These are phyloP conservation scores for Philopotamus ludificatus DNA, from an alignment of 1,140 invertebrate species.

Conservation along the genomic window DNA sequence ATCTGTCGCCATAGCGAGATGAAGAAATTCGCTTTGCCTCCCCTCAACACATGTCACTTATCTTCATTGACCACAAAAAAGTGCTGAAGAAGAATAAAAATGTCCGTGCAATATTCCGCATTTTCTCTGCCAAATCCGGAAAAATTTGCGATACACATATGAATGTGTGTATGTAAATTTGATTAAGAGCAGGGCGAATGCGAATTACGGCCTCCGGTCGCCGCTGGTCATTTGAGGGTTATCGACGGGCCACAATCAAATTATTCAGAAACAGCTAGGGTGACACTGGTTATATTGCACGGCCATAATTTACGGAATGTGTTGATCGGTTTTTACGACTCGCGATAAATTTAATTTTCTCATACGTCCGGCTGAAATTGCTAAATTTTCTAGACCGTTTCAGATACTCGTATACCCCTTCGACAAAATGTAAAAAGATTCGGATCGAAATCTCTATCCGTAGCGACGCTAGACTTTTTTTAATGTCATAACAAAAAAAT, in stretches of 20 bases:
- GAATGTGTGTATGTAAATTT: constrained; percentile 13
- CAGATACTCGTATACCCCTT: too few relatives aligned
- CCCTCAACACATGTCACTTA: constrained; percentile 1
- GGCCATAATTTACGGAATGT: neutral
- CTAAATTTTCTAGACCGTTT: too few relatives aligned
- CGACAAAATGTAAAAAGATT: too few relatives aligned
- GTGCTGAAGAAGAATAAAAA: constrained; percentile 2
- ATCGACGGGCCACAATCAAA: constrained; percentile 18
- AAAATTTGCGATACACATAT: neutral
- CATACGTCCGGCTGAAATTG: too few relatives aligned
- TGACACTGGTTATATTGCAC: neutral
- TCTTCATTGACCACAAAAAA: constrained; percentile 3
- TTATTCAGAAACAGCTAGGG: neutral
- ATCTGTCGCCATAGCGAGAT: constrained; percentile 5
- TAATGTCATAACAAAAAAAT: too few relatives aligned
- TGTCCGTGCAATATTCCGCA: neutral
- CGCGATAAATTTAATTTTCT: too few relatives aligned
- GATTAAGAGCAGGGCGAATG: constrained; percentile 7
- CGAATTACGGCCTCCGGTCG: neutral
- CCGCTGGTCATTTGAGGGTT: constrained; percentile 10
- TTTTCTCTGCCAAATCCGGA: neutral
- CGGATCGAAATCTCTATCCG: too few relatives aligned
- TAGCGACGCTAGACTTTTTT: too few relatives aligned
- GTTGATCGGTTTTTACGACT: neutral
- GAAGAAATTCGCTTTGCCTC: neutral